These are phyloP conservation scores for Phenacoccus solenopsis DNA, from an alignment of 1,140 invertebrate species.

Conservation along the genomic window DNA sequence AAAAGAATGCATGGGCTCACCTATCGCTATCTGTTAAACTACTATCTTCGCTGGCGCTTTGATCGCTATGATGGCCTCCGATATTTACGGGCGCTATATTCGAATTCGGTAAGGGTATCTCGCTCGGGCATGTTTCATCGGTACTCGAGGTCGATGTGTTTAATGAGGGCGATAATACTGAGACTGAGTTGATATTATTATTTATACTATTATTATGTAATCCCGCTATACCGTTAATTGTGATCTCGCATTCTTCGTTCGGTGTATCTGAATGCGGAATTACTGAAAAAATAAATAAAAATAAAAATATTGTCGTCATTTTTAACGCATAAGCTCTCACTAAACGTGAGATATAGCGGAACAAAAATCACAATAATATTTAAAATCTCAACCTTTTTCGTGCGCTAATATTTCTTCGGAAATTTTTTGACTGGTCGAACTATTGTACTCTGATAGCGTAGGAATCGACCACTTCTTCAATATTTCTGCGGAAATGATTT, in stretches of 20 bases:
- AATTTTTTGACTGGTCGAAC: not conserved
- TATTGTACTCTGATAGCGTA: not conserved
- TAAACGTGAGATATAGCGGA: too few species aligned
- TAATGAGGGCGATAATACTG: not conserved
- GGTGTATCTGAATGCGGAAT: too few species aligned
- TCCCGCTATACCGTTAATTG: too few species aligned
- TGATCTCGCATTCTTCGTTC: too few species aligned
- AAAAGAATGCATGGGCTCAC: conserved; percentile 23
- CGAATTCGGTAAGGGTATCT: not conserved
- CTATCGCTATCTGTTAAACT: conserved; percentile 61
- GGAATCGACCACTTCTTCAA: not conserved
- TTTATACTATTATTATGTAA: too few species aligned
- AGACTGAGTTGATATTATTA: too few species aligned
- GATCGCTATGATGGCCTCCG: conserved; percentile 32
- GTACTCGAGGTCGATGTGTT: not conserved
- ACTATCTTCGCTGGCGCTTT: conserved; percentile 64
- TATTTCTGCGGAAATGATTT: not conserved
- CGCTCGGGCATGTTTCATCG: not conserved
- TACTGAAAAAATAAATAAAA: too few species aligned
- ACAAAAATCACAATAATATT: too few species aligned
- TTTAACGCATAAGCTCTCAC: too few species aligned
- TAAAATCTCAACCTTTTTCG: not conserved
- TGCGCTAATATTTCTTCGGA: not conserved
- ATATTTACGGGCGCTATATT: not conserved
- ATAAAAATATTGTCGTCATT: too few species aligned